Conservation (phyloP, 2,113 vertebrate species). For the Bambusicola thoracicus region DNA sequence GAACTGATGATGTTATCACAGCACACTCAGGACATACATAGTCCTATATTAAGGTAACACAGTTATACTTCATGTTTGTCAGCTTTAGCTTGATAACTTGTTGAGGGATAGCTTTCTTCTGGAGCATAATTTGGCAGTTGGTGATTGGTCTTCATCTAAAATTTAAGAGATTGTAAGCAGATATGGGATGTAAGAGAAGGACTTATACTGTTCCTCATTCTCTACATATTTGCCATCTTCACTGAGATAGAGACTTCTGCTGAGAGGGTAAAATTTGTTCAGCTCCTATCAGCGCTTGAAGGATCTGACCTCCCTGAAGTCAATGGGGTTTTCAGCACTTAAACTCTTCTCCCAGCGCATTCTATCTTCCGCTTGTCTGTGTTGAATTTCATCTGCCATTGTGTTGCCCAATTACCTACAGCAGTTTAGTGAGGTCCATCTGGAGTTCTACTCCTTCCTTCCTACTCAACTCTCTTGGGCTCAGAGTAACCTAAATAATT, state of each 20-base stretch:
- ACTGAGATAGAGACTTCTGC: background rate
- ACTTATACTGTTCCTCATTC: background rate
- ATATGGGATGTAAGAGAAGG: background rate
- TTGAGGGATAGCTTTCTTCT: background rate
- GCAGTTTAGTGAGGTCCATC: slow-evolving; percentile 14
- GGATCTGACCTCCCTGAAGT: background rate
- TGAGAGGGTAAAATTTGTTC: background rate
- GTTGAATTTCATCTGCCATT: slow-evolving; percentile 51
- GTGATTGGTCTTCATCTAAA: background rate
- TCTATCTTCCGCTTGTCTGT: background rate
- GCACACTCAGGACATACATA: background rate
- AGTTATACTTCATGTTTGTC: background rate
- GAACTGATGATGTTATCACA: background rate
- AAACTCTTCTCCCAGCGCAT: slow-evolving; percentile 39
- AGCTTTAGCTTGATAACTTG: background rate
- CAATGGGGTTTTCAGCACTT: slow-evolving; percentile 11
- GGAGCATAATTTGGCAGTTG: background rate
- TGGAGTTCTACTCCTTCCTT: background rate
- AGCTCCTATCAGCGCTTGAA: background rate
- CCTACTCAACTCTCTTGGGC: slow-evolving; percentile 20
- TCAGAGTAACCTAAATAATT: slow-evolving; percentile 18
- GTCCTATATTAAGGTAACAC: background rate
- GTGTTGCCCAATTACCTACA: slow-evolving; percentile 48
- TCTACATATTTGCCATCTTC: background rate
- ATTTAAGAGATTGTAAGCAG: background rate